Conservation (phyloP, 2,888 invertebrate species). For the Gymnoscelis rufifasciata region DNA sequence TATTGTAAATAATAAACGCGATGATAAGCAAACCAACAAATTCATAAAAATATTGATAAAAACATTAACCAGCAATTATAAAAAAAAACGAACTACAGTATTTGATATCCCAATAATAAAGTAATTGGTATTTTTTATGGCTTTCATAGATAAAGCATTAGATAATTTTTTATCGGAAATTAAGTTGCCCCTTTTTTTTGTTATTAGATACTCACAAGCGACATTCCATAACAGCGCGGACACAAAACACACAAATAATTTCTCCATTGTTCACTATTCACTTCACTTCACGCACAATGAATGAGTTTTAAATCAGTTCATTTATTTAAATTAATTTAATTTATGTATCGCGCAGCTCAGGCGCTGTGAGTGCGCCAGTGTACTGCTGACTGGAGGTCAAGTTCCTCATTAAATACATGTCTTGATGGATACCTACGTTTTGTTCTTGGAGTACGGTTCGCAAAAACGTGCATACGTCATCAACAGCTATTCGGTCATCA, state of each 20-base stretch:
- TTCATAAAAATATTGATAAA: no score
- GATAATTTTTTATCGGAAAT: no score
- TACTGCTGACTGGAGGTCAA: constrained; percentile 71
- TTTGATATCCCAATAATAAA: no score
- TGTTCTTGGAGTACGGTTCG: constrained; percentile 52
- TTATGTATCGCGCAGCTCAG: constrained; percentile 20
- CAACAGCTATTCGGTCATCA: no score
- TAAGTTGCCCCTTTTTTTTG: no score
- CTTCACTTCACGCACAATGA: constrained; percentile 24
- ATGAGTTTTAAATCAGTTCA: background rate
- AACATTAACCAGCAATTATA: no score
- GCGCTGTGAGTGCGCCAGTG: constrained; percentile 17
- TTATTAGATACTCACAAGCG: constrained; percentile 40
- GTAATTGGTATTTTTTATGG: no score
- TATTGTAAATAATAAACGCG: no score
- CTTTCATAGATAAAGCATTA: no score
- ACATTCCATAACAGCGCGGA: constrained; percentile 43
- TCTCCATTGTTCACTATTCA: constrained; percentile 49
- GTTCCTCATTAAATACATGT: constrained; percentile 54
- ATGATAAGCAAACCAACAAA: no score
- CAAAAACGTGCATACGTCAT: constrained; percentile 29
- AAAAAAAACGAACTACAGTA: no score
- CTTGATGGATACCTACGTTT: constrained; percentile 50
- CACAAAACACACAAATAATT: constrained; percentile 39
- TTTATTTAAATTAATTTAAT: constrained; percentile 7